A percentile compares a stretch with the other conserved stretches of the same genome.
These are phyloP conservation scores for Thyatira batis DNA, from an alignment of 2,888 invertebrate species.

Conservation along the genomic window DNA sequence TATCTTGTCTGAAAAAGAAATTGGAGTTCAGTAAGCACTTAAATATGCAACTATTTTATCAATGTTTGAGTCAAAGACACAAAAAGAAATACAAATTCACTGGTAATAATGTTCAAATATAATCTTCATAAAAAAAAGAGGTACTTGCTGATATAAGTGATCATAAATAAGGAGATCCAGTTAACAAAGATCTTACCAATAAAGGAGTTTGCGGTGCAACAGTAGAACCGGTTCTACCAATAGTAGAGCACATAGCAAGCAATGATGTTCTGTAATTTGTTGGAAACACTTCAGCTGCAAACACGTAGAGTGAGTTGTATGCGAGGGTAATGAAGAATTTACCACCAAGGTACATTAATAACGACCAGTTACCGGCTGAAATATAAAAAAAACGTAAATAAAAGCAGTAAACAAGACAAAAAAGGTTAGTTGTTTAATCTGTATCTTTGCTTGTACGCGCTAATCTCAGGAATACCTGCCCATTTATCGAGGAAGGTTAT, in stretches of 20 bases:
- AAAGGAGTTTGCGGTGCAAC: conserved; percentile 86
- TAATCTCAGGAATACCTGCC: too few relatives aligned
- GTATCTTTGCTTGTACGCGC: too few relatives aligned
- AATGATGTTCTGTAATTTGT: conserved; percentile 85
- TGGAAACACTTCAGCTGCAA: conserved; percentile 87
- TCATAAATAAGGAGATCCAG: not conserved
- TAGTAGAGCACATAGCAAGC: conserved; percentile 85
- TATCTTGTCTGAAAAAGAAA: conserved; percentile 58
- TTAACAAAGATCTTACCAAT: conserved; percentile 71
- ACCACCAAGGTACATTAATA: conserved; percentile 83
- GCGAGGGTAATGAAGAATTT: conserved; percentile 87
- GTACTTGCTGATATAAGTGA: not conserved
- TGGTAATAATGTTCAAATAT: too few relatives aligned
- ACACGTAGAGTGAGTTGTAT: conserved; percentile 85
- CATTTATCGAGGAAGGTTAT: too few relatives aligned
- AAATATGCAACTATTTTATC: not conserved
- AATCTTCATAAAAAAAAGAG: not conserved
- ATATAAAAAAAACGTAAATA: conserved; percentile 16
- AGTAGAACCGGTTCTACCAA: conserved; percentile 85
- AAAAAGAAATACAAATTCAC: too few relatives aligned
- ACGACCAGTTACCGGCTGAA: conserved; percentile 76
- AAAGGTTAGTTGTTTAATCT: too few relatives aligned
- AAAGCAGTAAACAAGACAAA: too few relatives aligned
- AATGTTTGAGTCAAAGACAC: too few relatives aligned
- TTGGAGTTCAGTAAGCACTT: not conserved